Evolutionary conservation across 30 jellyfish, hydroid and myxozoan genomes (phyloP), one percentile per base, ranked within the genome.

Genomic region (Aurelia sp.): DNA sequence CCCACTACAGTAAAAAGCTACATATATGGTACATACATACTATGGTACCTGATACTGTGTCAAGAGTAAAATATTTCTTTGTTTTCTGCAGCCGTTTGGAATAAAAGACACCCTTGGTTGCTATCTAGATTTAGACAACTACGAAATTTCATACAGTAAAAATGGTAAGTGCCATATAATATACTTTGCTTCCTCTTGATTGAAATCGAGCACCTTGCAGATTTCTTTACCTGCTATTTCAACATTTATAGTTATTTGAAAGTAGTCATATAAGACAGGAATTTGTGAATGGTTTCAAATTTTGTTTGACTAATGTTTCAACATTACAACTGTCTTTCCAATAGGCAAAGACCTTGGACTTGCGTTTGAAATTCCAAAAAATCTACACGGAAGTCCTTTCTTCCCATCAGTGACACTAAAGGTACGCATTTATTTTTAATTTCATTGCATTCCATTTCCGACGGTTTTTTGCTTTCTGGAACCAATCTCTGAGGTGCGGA

Each of bases 351-450:
- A 69, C 6, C 83, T 95, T 19, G 99, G 97, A n/a, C 74, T 80
- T 44, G 97, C 97, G 3, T 95, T 95, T 76, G 97, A 84, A 2
- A 89, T 95, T 13, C 97, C 97, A 13, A 63, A 75, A 48, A 85
- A 81, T 37, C 76, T 89, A 60, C 88, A 80, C 58, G 97, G 96
- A 58, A 15, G 83, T 41, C 85, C 99, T 7, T 89, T 95, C 78
- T 95, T 95, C 74, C 98, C 99, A 10, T 95, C 99, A 5, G 99
- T 89, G 22, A 95, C 99, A 18, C 85, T 95, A 15, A 95, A 95
- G 97, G 99, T 95, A 8, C 13, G 33, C 51, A 10, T 10, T 44
- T 44, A 44, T 44, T 44, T 13, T 41, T 7, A 41, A 41, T 41
- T n/a, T n/a, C n/a, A n/a, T n/a, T 62, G 20, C 27, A 18, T 62